A percentile compares a stretch with the other conserved stretches of the same genome.
These are phyloP conservation scores for Phallusia fumigata DNA, from an alignment of 23 tunicate genomes.

Conservation along the genomic window DNA sequence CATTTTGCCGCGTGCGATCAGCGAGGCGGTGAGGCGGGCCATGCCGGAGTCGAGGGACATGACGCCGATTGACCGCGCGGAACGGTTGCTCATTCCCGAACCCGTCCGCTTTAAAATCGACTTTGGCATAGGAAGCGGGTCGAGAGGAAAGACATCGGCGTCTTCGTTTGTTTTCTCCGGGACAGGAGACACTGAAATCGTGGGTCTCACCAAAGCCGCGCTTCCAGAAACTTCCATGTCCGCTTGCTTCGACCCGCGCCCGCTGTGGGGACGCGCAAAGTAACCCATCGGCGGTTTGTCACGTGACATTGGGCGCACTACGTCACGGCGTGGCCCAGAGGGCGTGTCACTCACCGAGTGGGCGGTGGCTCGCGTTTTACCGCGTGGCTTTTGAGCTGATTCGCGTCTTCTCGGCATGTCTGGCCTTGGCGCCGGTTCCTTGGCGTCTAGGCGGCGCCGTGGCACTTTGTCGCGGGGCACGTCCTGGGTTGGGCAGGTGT, in stretches of 20 bases:
- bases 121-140: constrained; percentile 12
- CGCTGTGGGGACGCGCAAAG: constrained; percentile 5
- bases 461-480: not conserved
- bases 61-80: constrained; percentile 40
- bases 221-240: constrained; percentile 9
- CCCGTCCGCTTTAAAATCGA: constrained; percentile 58
- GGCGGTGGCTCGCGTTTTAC: constrained; percentile 6
- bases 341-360: not conserved
- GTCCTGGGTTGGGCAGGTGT: constrained; percentile 28
- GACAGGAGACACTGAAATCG: not conserved
- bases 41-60: constrained; percentile 70
- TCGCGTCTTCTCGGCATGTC: not conserved
- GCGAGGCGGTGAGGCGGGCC: constrained; percentile 47
- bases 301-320: not conserved
- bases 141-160: not conserved
- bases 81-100: constrained; percentile 51
- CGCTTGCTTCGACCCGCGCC: too few relatives aligned
- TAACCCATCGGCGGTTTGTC: not conserved
- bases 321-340: not conserved
- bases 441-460: not conserved
- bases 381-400: not conserved
- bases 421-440: not conserved
- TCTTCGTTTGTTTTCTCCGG: not conserved
- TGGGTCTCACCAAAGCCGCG: not conserved
- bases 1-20: constrained; percentile 8